Evolutionary conservation across 2,113 vertebrate species (phyloP).

Genomic region (Podiceps cristatus): DNA sequence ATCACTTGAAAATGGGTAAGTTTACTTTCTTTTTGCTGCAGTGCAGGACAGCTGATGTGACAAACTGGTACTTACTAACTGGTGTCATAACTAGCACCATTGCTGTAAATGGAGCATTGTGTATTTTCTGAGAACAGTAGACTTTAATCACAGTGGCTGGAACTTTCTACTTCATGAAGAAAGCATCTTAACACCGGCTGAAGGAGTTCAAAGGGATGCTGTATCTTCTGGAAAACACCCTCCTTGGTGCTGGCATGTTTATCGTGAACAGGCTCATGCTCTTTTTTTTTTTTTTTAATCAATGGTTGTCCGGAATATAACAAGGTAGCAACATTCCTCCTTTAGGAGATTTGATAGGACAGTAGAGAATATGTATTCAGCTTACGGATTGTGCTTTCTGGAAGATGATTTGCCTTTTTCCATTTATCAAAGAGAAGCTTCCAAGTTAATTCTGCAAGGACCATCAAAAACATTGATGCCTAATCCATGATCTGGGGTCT

Average conservation of each 20-base stretch:
- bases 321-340: neutral
- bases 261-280: neutral
- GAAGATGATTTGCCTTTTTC: neutral
- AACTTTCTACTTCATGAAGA: neutral
- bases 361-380: neutral
- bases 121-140: neutral
- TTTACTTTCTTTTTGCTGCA: neutral
- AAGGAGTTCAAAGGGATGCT: neutral
- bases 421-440: neutral
- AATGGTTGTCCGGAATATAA: neutral
- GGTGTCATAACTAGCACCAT: neutral
- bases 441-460: neutral
- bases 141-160: neutral
- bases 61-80: neutral
- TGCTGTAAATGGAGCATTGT: accelerated
- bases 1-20: neutral
- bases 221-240: neutral
- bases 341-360: neutral
- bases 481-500: neutral
- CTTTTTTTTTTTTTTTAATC: neutral
- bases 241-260: neutral
- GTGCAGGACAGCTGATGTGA: neutral
- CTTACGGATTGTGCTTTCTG: neutral
- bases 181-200: neutral
- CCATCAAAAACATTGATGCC: neutral